These are phyloP conservation scores for Drosophila bunnanda DNA, from an alignment of 2,888 invertebrate genomes.

Conservation along the genomic window DNA sequence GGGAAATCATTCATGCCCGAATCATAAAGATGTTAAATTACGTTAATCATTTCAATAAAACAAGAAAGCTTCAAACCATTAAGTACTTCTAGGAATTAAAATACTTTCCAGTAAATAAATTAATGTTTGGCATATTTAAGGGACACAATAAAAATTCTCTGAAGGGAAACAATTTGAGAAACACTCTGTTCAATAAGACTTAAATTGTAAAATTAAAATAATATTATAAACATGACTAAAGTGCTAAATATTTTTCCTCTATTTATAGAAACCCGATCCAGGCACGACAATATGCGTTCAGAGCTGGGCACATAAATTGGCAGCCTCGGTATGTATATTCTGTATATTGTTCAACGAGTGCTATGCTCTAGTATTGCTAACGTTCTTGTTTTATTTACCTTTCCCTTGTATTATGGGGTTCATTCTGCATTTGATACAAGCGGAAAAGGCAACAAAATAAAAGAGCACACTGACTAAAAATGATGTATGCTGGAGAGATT, in stretches of 20 bases:
- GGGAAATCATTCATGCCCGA: too few relatives aligned
- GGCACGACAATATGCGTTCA: background rate
- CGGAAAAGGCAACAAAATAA: conserved; percentile 24
- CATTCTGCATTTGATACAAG: conserved; percentile 31
- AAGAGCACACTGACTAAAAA: conserved; percentile 57
- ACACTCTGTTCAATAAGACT: too few relatives aligned
- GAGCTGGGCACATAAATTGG: background rate
- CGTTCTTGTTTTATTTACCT: conserved; percentile 25
- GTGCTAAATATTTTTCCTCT: background rate
- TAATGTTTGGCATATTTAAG: too few relatives aligned
- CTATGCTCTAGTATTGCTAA: conserved; percentile 7
- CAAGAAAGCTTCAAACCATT: too few relatives aligned
- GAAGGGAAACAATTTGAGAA: too few relatives aligned
- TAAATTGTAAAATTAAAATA: background rate
- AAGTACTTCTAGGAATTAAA: too few relatives aligned
- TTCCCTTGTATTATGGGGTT: conserved; percentile 21
- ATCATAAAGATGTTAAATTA: too few relatives aligned
- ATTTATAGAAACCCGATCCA: too few relatives aligned
- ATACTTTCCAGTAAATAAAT: too few relatives aligned
- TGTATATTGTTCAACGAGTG: conserved; percentile 48
- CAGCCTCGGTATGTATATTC: background rate
- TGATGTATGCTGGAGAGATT: conserved; percentile 63
- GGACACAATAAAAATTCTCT: too few relatives aligned
- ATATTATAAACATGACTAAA: background rate
- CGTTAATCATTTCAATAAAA: too few relatives aligned